A percentile compares a stretch with the other conserved stretches of the same genome.
These are phyloP conservation scores for Tympanuchus pallidicinctus DNA, from an alignment of 2,113 vertebrate species.

Conservation along the genomic window DNA sequence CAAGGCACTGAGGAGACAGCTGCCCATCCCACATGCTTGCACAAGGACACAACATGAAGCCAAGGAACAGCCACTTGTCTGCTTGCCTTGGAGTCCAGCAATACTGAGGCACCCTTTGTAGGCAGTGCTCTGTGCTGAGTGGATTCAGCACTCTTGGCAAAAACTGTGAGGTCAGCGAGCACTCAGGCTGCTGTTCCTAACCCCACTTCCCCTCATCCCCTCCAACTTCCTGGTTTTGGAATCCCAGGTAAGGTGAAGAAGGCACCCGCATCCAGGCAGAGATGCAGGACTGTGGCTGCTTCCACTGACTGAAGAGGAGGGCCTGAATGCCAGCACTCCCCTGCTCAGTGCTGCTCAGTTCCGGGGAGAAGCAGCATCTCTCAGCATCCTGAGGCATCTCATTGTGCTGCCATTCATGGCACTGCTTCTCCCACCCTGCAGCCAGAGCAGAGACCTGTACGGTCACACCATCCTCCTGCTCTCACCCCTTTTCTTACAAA, in stretches of 20 bases:
- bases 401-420: background rate
- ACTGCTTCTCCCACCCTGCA: background rate
- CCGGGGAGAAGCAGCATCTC: background rate
- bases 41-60: background rate
- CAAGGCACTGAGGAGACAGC: background rate
- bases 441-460: background rate
- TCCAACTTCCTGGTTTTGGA: background rate
- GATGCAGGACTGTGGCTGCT: background rate
- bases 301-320: background rate
- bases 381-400: background rate
- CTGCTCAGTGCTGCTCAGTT: too few species aligned
- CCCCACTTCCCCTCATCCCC: fast-evolving
- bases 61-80: background rate
- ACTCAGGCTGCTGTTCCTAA: fast-evolving
- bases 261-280: background rate
- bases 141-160: background rate
- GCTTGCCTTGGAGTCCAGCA: background rate
- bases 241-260: background rate
- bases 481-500: background rate
- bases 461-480: background rate
- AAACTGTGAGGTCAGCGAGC: background rate
- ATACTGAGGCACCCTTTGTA: background rate
- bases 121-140: background rate
- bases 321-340: fast-evolving
- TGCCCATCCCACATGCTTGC: background rate